These are phyloP conservation scores for Xestia xanthographa DNA, from an alignment of 2,888 invertebrate genomes.

Conservation along the genomic window DNA sequence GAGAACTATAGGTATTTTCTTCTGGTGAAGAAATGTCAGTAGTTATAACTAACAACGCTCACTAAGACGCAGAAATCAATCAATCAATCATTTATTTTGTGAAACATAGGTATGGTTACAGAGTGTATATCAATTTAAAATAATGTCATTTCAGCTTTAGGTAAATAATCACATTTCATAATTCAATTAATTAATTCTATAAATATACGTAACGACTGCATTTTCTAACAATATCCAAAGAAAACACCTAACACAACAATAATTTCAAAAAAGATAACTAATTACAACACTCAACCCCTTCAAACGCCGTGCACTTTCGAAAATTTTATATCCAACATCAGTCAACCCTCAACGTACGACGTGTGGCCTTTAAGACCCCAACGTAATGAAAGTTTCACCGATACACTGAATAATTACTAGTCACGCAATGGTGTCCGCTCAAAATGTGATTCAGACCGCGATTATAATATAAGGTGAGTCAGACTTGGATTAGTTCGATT, in stretches of 20 bases:
- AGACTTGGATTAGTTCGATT: slow-evolving; percentile 63
- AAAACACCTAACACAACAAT: slow-evolving; percentile 12
- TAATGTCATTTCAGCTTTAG: no score
- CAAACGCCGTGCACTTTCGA: slow-evolving; percentile 62
- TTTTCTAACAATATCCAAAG: not conserved
- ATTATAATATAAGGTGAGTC: slow-evolving; percentile 71
- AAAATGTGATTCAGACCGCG: slow-evolving; percentile 69
- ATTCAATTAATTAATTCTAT: no score
- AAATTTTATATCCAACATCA: slow-evolving; percentile 62
- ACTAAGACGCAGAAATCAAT: no score
- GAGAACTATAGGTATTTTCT: not conserved
- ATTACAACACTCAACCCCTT: slow-evolving; percentile 53
- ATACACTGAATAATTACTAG: slow-evolving; percentile 76
- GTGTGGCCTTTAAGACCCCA: slow-evolving; percentile 78
- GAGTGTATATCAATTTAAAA: no score
- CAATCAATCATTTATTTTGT: no score
- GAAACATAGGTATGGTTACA: no score
- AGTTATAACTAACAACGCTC: not conserved
- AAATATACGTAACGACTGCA: not conserved
- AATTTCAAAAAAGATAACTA: slow-evolving; percentile 22
- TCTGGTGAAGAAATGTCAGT: not conserved
- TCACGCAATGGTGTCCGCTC: slow-evolving; percentile 81
- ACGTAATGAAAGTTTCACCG: slow-evolving; percentile 65
- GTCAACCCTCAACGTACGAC: slow-evolving; percentile 69
- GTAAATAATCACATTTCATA: no score